Percentiles rank a stretch among this genome's conserved stretches.
phyloP scores from a whole-genome alignment of 2,888 invertebrate genomes.

The Flexamia atlantica region DNA sequence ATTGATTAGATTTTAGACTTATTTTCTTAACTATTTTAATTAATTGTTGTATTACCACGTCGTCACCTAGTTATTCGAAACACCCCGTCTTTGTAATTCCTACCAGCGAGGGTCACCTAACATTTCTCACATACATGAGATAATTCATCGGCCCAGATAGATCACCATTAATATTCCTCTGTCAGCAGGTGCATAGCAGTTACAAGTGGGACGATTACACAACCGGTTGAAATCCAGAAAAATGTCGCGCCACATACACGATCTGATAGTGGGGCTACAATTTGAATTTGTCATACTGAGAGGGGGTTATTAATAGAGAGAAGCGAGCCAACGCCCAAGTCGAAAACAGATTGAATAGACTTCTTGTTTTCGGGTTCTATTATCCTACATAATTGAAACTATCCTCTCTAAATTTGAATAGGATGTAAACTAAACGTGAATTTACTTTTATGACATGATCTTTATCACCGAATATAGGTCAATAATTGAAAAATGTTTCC shows the following conservation, averaged over 20 bases:
- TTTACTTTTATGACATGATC: too few species aligned
- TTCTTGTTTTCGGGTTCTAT: neutral
- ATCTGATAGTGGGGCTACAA: constrained; percentile 52
- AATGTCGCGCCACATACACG: constrained; percentile 53
- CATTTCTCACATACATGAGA: neutral
- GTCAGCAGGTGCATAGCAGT: neutral
- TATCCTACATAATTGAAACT: too few species aligned
- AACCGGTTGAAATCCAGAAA: constrained; percentile 47
- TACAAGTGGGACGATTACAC: constrained; percentile 38
- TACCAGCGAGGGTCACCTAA: neutral
- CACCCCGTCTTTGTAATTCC: too few species aligned
- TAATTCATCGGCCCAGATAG: neutral
- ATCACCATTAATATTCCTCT: neutral
- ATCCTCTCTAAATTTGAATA: too few species aligned
- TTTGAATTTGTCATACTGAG: constrained; percentile 53
- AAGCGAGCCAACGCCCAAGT: constrained; percentile 1
- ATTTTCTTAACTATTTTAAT: too few species aligned
- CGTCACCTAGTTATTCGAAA: too few species aligned
- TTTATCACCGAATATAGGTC: too few species aligned
- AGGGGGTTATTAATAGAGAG: constrained; percentile 17
- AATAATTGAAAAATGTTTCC: too few species aligned
- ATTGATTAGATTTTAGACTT: too few species aligned
- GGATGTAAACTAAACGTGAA: too few species aligned
- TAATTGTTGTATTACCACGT: too few species aligned
- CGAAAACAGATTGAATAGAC: neutral